Evolutionary conservation across 1,140 invertebrate genomes (phyloP), one percentile per base, ranked within the genome.

Genomic region (Papilio aristodemus): DNA sequence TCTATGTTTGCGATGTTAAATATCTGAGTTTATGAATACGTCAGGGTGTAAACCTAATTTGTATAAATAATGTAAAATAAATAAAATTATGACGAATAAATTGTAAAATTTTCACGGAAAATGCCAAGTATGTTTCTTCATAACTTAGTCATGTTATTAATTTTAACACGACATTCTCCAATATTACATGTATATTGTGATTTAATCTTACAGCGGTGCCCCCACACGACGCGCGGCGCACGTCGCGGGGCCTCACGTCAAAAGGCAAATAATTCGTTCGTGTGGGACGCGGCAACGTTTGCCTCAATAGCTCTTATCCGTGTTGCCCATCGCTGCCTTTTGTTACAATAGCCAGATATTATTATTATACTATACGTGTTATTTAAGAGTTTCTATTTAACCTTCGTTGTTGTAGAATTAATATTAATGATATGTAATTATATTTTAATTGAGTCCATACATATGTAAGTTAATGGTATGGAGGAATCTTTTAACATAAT

Each of bases 261-360:
- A 87, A 89, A 85, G 87, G 83, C 83, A 87, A 72, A 82, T 85
- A 87, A 87, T 89, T 87, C 86, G 71, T 32, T 72, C 75, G 82
- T 78, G 84, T 84, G 83, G 77, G 80, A 81, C 79, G 78, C 72
- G 82, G 76, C 77, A 77, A 86, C 83, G 89, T 90, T 87, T 87
- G 83, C 81, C 77, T 79, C 78, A 79, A 83, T 83, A 81, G 77
- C 78, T 73, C 74, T 80, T 88, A 90, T 90, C 87, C 85, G 73
- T 77, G 74, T 72, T 71, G 74, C 81, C 83, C 82, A 87, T 87
- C 84, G 72, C 70, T 69, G 70, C 71, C 69, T 70, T 81, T 71
- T 62, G 37, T 84, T 84, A 87, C 79, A 59, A 59, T 1, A 60
- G 14, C 27, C 58, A 60, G 32, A 58, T 50, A 19, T n/a, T n/a